A percentile compares a stretch with the other conserved stretches of the same genome.
Conservation (phyloP, 2,113 vertebrate genomes). For the Malurus melanocephalus region DNA sequence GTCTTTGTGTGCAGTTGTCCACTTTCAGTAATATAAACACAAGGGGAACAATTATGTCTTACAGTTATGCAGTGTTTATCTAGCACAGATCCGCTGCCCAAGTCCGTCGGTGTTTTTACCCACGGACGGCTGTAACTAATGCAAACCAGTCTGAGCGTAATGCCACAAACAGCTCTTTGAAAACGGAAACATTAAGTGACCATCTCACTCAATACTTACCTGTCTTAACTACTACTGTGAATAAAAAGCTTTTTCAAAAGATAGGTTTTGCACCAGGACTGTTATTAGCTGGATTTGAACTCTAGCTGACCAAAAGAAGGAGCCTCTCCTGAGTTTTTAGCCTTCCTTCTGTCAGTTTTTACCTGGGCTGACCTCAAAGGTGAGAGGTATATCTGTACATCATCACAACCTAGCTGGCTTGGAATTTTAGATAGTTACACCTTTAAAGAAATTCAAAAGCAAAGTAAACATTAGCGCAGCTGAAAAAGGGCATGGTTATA, state of each 20-base stretch:
- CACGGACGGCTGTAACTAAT: neutral
- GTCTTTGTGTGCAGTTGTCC: neutral
- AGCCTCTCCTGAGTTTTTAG: neutral
- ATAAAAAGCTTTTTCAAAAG: neutral
- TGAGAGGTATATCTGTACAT: neutral
- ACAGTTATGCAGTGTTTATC: neutral
- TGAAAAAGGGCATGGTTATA: neutral
- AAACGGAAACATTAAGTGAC: neutral
- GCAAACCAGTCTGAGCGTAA: neutral
- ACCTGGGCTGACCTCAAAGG: neutral
- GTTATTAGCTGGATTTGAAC: neutral
- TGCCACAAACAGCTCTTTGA: neutral
- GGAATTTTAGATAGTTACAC: neutral
- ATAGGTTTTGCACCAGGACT: neutral
- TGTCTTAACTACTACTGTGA: neutral
- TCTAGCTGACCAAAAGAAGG: neutral
- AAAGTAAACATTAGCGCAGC: neutral
- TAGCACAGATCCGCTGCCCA: neutral
- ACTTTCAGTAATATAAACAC: slow-evolving; percentile 5
- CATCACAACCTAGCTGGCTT: neutral
- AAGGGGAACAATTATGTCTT: neutral
- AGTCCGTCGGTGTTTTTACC: neutral
- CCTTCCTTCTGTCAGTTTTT: neutral
- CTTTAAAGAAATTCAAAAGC: neutral
- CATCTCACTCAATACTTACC: neutral